phyloP scores from a whole-genome alignment of 2,797 vertebrate species.

The Pteropus rufus region DNA sequence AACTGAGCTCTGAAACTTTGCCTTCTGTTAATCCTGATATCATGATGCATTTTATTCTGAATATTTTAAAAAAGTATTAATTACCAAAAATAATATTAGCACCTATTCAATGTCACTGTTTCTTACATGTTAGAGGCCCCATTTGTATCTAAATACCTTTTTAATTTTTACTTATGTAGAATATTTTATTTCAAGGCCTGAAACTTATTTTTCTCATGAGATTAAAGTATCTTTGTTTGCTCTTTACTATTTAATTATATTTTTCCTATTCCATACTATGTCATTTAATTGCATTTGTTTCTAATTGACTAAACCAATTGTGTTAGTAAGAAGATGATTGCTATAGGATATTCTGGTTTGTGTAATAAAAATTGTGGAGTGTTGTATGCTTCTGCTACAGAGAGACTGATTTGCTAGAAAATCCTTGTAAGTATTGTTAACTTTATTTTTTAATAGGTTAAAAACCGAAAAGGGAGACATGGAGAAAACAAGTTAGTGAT shows the following conservation, averaged over 20 bases:
- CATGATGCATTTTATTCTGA: slow-evolving; percentile 36
- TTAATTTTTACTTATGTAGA: neutral
- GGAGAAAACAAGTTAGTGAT: neutral
- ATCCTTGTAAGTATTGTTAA: neutral
- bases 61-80: slow-evolving; percentile 27
- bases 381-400: neutral
- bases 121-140: neutral
- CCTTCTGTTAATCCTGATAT: neutral
- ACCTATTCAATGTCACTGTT: neutral
- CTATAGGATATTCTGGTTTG: neutral
- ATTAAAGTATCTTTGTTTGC: neutral
- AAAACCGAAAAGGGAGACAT: neutral
- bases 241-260: neutral
- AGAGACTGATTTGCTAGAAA: neutral
- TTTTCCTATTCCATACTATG: neutral
- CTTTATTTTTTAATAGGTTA: slow-evolving; percentile 10
- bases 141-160: neutral
- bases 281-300: neutral
- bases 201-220: neutral
- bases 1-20: slow-evolving; percentile 1
- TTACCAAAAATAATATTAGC: neutral
- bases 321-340: neutral
- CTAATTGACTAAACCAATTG: neutral
- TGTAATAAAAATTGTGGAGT: neutral
- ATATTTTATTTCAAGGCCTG: slow-evolving; percentile 35